These are phyloP conservation scores for Nyctibius bracteatus DNA, from an alignment of 2,113 vertebrate species.

Conservation along the genomic window DNA sequence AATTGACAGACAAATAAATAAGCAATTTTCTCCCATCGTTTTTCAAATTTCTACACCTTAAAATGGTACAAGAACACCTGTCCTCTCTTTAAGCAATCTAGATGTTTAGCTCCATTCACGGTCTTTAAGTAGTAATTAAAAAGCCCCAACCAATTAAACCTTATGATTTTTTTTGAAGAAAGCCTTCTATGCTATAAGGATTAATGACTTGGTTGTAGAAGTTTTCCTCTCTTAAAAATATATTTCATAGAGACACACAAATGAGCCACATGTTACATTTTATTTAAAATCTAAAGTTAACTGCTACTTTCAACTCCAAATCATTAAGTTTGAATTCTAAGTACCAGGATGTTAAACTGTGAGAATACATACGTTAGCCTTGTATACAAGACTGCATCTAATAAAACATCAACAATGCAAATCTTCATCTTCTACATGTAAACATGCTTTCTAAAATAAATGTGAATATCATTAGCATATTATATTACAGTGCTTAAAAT, in stretches of 20 bases:
- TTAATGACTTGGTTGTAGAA: not conserved
- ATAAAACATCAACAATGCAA: not conserved
- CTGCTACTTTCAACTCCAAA: not conserved
- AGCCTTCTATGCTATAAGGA: not conserved
- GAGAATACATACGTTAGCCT: not conserved
- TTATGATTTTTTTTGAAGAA: not conserved
- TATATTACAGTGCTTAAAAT: not conserved
- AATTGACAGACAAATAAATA: not conserved
- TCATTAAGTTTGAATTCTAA: not conserved
- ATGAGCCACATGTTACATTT: not conserved
- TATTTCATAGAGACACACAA: not conserved
- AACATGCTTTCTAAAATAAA: not conserved
- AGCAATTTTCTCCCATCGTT: fast-evolving
- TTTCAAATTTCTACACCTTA: not conserved
- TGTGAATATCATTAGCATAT: not conserved
- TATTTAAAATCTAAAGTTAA: not conserved
- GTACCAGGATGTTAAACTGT: not conserved
- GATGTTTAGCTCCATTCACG: not conserved
- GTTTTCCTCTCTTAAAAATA: not conserved
- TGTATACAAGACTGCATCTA: not conserved
- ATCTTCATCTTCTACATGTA: not conserved
- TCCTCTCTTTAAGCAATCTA: not conserved
- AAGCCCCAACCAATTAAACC: not conserved
- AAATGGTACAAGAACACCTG: not conserved
- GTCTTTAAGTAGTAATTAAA: not conserved